phyloP scores from a whole-genome alignment of 2,113 vertebrate genomes.

The Hippoglossus stenolepis region DNA sequence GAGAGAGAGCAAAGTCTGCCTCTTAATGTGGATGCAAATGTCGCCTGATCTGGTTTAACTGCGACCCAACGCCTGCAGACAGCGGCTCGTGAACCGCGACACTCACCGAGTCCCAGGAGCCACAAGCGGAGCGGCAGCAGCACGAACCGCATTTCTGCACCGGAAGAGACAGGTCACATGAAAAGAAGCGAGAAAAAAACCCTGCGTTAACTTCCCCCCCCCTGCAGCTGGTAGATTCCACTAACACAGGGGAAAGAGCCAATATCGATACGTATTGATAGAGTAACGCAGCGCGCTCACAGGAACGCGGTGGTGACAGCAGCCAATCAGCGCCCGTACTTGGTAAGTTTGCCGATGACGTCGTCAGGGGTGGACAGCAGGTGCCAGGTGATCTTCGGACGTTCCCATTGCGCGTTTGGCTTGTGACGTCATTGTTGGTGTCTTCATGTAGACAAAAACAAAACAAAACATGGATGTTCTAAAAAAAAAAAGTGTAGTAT shows the following conservation, averaged over 20 bases:
- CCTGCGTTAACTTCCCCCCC: no score
- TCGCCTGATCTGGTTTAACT: neutral
- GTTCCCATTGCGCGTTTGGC: neutral
- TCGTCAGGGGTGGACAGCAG: neutral
- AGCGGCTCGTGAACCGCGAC: neutral
- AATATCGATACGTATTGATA: neutral
- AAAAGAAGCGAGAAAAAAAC: no score
- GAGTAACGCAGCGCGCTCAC: no score
- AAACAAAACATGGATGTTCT: neutral
- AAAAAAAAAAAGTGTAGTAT: no score
- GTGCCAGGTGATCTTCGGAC: neutral
- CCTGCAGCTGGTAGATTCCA: no score
- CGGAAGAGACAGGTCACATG: neutral
- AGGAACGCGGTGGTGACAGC: neutral
- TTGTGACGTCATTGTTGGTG: neutral
- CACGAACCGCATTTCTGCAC: constrained; percentile 15
- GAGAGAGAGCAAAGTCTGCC: no score
- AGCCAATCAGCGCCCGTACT: constrained; percentile 16
- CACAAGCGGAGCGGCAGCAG: constrained; percentile 37
- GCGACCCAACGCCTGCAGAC: neutral
- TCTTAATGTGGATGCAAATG: constrained; percentile 21
- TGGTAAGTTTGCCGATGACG: neutral
- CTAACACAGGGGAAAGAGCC: neutral
- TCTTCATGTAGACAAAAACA: no score
- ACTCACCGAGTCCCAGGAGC: constrained; percentile 24